A percentile compares a stretch with the other conserved stretches of the same genome.
phyloP scores from a whole-genome alignment of 2,113 vertebrate genomes.

The Beaufortia kweichowensis region DNA sequence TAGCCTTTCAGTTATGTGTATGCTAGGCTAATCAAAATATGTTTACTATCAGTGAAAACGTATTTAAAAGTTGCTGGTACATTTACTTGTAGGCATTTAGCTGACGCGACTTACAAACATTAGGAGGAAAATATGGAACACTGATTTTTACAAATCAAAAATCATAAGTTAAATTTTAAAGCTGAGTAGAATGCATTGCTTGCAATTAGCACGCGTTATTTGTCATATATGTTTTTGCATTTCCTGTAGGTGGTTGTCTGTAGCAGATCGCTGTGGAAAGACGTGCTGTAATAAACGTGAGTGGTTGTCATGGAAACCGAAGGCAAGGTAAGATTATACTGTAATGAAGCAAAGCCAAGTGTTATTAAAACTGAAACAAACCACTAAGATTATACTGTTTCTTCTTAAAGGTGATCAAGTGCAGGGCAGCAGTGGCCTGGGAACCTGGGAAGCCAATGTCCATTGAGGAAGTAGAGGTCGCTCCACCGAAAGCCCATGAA shows the following conservation, averaged over 20 bases:
- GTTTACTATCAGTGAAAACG: no score
- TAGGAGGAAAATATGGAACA: no score
- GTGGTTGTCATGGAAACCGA: slow-evolving; percentile 32
- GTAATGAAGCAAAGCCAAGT: not conserved
- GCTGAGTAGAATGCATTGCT: no score
- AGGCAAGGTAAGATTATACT: slow-evolving; percentile 20
- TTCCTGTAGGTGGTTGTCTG: not conserved
- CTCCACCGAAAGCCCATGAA: slow-evolving; percentile 70
- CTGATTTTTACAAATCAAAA: no score
- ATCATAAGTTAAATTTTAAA: no score
- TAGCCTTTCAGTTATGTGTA: no score
- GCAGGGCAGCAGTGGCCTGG: slow-evolving; percentile 68
- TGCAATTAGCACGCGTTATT: no score
- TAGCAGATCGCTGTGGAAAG: no score
- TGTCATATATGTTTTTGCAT: not conserved
- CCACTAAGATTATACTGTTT: not conserved
- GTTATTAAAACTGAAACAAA: not conserved
- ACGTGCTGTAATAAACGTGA: not conserved
- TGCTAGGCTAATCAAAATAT: no score
- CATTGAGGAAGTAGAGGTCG: slow-evolving; percentile 68
- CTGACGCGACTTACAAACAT: no score
- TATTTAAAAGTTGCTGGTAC: no score
- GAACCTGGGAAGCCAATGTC: slow-evolving; percentile 58
- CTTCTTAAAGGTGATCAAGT: slow-evolving; percentile 65
- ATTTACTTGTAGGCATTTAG: no score